Evolutionary conservation across 1,140 invertebrate species (phyloP).

Genomic region (Apocrypta bakeri): DNA sequence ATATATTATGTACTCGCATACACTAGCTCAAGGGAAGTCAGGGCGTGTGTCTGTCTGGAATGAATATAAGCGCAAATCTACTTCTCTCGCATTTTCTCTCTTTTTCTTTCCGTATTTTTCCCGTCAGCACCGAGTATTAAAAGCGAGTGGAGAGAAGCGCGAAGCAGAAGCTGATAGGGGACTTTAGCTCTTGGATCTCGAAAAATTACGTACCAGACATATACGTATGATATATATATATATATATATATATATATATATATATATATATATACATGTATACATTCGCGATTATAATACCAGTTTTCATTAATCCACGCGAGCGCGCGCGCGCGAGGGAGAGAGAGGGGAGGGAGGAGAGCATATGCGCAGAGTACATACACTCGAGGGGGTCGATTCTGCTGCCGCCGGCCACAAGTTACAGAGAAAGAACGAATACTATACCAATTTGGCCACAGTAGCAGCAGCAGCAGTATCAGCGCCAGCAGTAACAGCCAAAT

Average conservation of each 20-base stretch:
- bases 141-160: not conserved
- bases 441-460: conserved; percentile 4
- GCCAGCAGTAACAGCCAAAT: too few relatives aligned
- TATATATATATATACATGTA: not conserved
- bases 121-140: not conserved
- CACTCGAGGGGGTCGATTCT: not conserved
- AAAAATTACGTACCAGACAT: not conserved
- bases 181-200: not conserved
- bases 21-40: not conserved
- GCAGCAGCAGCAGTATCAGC: too few relatives aligned
- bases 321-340: not conserved
- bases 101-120: conserved; percentile 17
- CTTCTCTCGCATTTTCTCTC: not conserved
- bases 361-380: not conserved
- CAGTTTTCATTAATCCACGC: conserved; percentile 33
- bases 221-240: not conserved
- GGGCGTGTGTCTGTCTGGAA: not conserved
- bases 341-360: too few relatives aligned
- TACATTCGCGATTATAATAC: conserved; percentile 8
- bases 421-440: not conserved
- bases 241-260: not conserved
- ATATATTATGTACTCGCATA: not conserved
- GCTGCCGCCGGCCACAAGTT: conserved; percentile 3
- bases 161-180: not conserved
- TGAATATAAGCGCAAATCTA: not conserved